These are phyloP conservation scores for Simalia tracyae DNA, from an alignment of 2,797 vertebrate genomes.

Conservation along the genomic window DNA sequence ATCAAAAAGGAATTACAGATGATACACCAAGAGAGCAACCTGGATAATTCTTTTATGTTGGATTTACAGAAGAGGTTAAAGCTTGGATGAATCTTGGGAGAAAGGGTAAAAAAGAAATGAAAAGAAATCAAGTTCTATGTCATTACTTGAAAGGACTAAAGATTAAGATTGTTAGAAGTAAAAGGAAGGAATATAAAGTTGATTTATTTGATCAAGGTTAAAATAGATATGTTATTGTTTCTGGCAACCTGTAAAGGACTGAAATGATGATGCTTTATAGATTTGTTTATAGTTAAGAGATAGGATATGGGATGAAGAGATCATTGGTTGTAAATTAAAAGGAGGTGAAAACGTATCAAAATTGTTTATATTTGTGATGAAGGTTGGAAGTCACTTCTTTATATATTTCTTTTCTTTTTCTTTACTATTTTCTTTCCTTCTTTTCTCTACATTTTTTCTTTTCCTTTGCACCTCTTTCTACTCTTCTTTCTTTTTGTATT, in stretches of 20 bases:
- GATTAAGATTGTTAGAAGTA: neutral
- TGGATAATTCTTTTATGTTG: neutral
- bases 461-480: neutral
- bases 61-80: neutral
- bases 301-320: neutral
- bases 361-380: neutral
- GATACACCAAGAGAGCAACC: neutral
- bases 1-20: neutral
- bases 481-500: neutral
- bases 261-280: neutral
- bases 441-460: no score
- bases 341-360: neutral
- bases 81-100: neutral
- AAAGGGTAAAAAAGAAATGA: neutral
- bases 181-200: neutral
- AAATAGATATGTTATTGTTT: neutral
- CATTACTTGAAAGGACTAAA: neutral
- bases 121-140: neutral
- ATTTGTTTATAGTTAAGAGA: neutral
- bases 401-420: no score
- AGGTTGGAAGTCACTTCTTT: neutral
- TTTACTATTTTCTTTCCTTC: no score
- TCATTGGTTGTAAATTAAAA: neutral
- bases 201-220: neutral
- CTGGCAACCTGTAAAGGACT: neutral